Conservation (phyloP, 2,888 invertebrate genomes). For the Brassicogethes aeneus region DNA sequence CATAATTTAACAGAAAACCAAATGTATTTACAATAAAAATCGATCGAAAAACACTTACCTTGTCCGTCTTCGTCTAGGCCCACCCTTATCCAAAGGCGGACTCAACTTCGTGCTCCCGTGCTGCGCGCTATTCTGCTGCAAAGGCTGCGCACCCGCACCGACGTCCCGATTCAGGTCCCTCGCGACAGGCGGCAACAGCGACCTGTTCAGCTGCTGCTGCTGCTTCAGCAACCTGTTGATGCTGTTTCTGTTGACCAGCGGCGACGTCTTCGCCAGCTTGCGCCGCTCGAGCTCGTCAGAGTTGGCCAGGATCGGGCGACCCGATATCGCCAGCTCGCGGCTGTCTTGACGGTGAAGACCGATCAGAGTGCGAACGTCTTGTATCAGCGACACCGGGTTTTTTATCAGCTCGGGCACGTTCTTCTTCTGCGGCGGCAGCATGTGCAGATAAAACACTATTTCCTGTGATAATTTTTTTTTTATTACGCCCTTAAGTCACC, state of each 20-base stretch:
- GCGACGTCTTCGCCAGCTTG: neutral
- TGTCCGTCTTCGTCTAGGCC: conserved; percentile 58
- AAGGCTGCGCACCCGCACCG: too few relatives aligned
- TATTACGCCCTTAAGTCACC: too few relatives aligned
- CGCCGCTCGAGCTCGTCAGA: neutral
- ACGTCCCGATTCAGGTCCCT: neutral
- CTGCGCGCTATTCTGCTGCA: too few relatives aligned
- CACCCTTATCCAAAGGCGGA: conserved; percentile 38
- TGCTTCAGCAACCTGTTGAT: conserved; percentile 18
- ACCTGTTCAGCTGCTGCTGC: conserved; percentile 21
- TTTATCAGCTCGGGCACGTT: conserved; percentile 84
- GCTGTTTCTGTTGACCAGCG: conserved; percentile 12
- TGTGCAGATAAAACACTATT: conserved; percentile 85
- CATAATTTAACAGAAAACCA: too few relatives aligned
- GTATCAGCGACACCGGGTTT: conserved; percentile 82
- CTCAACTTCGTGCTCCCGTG: neutral
- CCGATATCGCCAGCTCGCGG: conserved; percentile 74
- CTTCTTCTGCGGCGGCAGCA: conserved; percentile 81
- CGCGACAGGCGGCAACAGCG: conserved; percentile 21
- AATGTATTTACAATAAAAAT: too few relatives aligned
- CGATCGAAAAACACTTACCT: too few relatives aligned
- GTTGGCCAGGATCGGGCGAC: conserved; percentile 52
- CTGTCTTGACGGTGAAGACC: conserved; percentile 83
- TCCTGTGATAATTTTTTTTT: conserved; percentile 53
- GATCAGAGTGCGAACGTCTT: conserved; percentile 81